A percentile compares a stretch with the other conserved stretches of the same genome.
phyloP scores from a whole-genome alignment of 1,140 invertebrate genomes.

The Musca vetustissima region DNA sequence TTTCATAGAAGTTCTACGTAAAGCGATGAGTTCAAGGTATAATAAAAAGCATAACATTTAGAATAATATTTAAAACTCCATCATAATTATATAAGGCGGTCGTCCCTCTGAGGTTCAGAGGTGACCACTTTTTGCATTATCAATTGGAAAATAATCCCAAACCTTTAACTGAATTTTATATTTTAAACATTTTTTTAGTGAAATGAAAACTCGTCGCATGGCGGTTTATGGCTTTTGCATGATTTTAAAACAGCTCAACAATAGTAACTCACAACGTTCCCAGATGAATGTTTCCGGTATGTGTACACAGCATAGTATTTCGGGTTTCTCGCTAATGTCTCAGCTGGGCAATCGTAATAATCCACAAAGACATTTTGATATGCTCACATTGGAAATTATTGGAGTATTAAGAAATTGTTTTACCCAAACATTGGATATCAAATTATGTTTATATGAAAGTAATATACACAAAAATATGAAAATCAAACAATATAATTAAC shows the following conservation, averaged over 20 bases:
- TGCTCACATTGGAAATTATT: conserved; percentile 52
- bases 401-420: conserved; percentile 49
- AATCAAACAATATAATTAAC: not conserved
- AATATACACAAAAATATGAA: too few relatives aligned
- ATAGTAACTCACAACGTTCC: conserved; percentile 44
- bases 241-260: conserved; percentile 51
- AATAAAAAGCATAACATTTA: not conserved
- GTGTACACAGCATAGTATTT: conserved; percentile 50
- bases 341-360: conserved; percentile 45
- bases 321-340: conserved; percentile 51
- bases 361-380: conserved; percentile 49
- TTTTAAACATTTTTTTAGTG: conserved; percentile 32
- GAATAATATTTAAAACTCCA: too few relatives aligned
- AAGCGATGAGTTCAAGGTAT: conserved; percentile 47
- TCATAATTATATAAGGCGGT: too few relatives aligned
- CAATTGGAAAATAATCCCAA: not conserved
- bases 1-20: conserved; percentile 48
- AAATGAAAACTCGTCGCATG: conserved; percentile 42
- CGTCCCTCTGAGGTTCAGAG: too few relatives aligned
- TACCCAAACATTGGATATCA: conserved; percentile 42
- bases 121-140: too few relatives aligned
- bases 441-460: conserved; percentile 49
- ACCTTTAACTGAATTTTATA: not conserved
- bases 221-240: conserved; percentile 54
- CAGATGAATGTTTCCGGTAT: conserved; percentile 39